Evolutionary conservation across 2,113 vertebrate species (phyloP).

Genomic region (Phyllopteryx taeniolatus): DNA sequence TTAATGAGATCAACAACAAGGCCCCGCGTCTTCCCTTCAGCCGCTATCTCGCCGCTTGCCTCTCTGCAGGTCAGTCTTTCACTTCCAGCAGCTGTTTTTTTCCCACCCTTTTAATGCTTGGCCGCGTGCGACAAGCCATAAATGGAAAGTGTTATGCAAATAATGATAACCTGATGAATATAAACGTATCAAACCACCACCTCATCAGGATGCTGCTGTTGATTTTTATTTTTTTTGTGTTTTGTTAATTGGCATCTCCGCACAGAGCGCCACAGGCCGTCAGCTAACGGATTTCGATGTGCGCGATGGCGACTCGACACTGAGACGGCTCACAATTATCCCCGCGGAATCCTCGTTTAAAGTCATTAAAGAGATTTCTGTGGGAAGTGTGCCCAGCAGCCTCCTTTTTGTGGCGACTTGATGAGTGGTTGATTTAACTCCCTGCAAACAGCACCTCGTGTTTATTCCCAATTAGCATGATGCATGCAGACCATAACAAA

Average conservation of each 20-base stretch:
- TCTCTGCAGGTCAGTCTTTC: constrained; percentile 9
- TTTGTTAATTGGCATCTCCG: constrained; percentile 9
- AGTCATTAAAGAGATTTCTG: constrained; percentile 60
- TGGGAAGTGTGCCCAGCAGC: constrained; percentile 32
- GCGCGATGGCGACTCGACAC: constrained; percentile 22
- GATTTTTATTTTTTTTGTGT: constrained; percentile 1
- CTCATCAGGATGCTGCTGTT: neutral
- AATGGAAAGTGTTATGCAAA: constrained; percentile 38
- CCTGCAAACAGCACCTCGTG: constrained; percentile 58
- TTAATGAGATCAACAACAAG: constrained; percentile 55
- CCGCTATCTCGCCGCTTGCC: constrained; percentile 15
- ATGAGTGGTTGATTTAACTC: constrained; percentile 67
- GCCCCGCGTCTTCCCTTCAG: neutral
- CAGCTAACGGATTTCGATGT: constrained; percentile 20
- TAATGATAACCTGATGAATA: constrained; percentile 23
- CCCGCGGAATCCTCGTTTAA: constrained; percentile 28
- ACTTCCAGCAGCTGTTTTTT: constrained; percentile 22
- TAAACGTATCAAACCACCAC: constrained; percentile 10
- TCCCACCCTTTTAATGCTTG: constrained; percentile 12
- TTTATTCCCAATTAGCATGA: constrained; percentile 71
- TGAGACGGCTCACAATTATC: constrained; percentile 52
- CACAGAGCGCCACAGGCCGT: constrained; percentile 8
- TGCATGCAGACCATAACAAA: constrained; percentile 57
- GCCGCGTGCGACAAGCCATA: constrained; percentile 24
- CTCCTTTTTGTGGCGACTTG: constrained; percentile 27